Base-by-base conservation (phyloP, 2,888 invertebrate species). In the Nezara viridula region DNA sequence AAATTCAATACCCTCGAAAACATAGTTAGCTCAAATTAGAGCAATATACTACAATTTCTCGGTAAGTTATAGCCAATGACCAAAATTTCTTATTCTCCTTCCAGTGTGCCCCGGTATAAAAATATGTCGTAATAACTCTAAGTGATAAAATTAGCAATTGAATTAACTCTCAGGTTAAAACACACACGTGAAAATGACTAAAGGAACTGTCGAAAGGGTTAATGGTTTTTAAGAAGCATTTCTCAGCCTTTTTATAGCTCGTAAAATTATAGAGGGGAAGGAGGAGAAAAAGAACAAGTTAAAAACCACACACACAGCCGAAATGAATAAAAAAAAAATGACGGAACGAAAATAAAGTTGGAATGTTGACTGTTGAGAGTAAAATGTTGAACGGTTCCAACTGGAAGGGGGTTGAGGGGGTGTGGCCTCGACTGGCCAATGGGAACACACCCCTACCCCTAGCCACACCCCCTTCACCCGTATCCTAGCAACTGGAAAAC, bases 341-440 rank as follows among this genome's bases (percentile, higher is more conserved):
- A 40, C 21, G n/a, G n/a, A 44, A 40, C 37, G 44, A 81, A 81
- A 81, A 81, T 81, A 81, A 81, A 47, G 44, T 37, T 21, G 77
- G 77, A 77, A 77, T 77, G 77, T 77, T 77, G 77, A 77, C 77
- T 77, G 37, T 77, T 77, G 40, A 77, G 77, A 77, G 77, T 77
- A 37, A 77, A 77, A 77, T 37, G 77, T 77, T 77, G 77, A 77
- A 0, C 77, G 16, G 14, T 21, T 21, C 21, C 2, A 1, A 21
- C 7, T 77, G 77, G 77, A 81, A 47, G 81, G 44, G 77, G 81
- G n/a, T 73, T 77, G 27, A 27, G 77, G 81, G 81, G 81, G 81
- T 47, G 81, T 81, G 81, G 81, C 44, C 81, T 81, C n/a, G 12
- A 5, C 24, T 5, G 14, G n/a, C 81, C 81, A 81, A 81, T 81